A percentile compares a stretch with the other conserved stretches of the same genome.
Conservation (phyloP, 1,140 invertebrate genomes). For the Achatina immaculata region DNA sequence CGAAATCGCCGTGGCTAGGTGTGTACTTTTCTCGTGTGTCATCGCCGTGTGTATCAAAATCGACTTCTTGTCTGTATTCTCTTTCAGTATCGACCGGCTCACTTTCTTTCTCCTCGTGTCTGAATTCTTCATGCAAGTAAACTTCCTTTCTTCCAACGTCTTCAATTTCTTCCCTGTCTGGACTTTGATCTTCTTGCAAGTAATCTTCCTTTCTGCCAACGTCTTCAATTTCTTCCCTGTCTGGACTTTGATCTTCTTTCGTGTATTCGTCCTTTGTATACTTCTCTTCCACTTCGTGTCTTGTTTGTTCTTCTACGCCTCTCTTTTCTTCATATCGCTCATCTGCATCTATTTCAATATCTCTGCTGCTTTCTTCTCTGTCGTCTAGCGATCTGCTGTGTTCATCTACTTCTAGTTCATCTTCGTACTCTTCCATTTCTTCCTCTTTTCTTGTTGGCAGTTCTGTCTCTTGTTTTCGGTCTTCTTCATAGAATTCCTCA, state of each 20-base stretch:
- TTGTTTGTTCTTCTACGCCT: not conserved
- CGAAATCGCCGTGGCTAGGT: not conserved
- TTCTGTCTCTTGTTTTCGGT: not conserved
- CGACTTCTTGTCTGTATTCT: not conserved
- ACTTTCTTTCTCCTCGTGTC: not conserved
- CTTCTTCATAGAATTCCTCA: not conserved
- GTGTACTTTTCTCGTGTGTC: not conserved
- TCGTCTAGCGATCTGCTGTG: too few species aligned
- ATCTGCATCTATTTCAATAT: not conserved
- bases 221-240: not conserved
- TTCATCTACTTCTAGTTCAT: not conserved
- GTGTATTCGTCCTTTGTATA: not conserved
- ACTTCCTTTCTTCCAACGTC: not conserved
- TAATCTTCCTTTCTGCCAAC: not conserved
- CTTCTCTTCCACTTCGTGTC: not conserved
- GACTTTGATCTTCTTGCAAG: not conserved
- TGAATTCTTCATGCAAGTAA: not conserved
- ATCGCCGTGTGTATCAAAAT: not conserved
- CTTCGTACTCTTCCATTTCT: not conserved
- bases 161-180: not conserved
- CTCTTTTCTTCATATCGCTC: not conserved
- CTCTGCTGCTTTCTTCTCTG: not conserved
- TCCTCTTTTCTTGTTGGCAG: not conserved
- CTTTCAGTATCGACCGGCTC: too few species aligned
- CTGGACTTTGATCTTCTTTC: not conserved